These are phyloP conservation scores for Ridgeia piscesae DNA, from an alignment of 1,140 invertebrate genomes.

Conservation along the genomic window DNA sequence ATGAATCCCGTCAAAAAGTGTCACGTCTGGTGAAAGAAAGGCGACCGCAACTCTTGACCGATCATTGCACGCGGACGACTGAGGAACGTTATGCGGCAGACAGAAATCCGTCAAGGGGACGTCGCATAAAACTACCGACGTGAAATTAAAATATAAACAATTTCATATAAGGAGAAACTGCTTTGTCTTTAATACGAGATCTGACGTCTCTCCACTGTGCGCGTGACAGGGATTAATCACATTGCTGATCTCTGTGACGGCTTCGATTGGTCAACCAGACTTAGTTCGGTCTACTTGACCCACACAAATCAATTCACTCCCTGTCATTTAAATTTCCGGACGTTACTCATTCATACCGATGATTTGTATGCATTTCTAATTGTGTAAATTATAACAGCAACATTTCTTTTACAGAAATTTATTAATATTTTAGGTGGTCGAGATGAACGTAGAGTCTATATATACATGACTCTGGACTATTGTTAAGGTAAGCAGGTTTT, in stretches of 20 bases:
- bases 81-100: background rate
- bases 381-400: background rate
- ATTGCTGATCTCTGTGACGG: background rate
- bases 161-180: background rate
- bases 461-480: background rate
- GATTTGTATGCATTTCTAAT: background rate
- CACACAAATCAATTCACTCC: background rate
- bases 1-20: constrained; percentile 93
- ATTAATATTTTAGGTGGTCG: background rate
- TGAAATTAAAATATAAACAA: background rate
- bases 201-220: background rate
- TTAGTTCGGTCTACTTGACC: background rate
- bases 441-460: background rate
- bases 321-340: background rate
- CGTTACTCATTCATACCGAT: no score
- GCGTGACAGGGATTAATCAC: background rate
- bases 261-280: background rate
- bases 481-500: no score
- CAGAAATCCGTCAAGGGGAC: no score
- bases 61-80: background rate
- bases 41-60: background rate
- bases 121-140: background rate
- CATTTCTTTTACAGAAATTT: background rate
- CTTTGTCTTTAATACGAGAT: background rate
- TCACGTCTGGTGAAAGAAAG: constrained; percentile 75